A percentile compares a stretch with the other conserved stretches of the same genome.
phyloP scores from a whole-genome alignment of 2,113 vertebrate genomes.

The Atractosteus spatula region DNA sequence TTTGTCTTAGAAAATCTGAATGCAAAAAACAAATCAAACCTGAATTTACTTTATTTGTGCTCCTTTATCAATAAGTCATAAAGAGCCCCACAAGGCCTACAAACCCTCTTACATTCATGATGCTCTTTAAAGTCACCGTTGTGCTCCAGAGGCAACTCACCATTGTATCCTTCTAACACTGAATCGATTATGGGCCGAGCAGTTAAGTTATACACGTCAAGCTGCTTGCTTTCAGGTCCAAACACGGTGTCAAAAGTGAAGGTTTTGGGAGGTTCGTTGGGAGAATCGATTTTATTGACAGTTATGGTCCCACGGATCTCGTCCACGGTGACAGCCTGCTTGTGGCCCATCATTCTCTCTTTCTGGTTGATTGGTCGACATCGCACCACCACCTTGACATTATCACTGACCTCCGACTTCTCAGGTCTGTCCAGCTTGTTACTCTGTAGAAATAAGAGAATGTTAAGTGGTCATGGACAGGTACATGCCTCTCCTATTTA shows the following conservation, averaged over 20 bases:
- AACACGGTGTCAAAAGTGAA: conserved; percentile 98
- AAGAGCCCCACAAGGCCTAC: no score
- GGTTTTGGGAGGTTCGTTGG: conserved; percentile 90
- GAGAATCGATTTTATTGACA: conserved; percentile 85
- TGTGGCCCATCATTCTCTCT: conserved; percentile 82
- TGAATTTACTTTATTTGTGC: no score
- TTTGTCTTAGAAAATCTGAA: no score
- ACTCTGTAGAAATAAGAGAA: conserved; percentile 53
- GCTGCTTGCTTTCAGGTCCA: conserved; percentile 92
- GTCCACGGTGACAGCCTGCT: conserved; percentile 83
- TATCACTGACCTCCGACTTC: conserved; percentile 82
- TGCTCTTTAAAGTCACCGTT: no score
- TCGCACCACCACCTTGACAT: conserved; percentile 93
- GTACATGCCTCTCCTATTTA: no score
- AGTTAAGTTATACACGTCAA: conserved; percentile 97
- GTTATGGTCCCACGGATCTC: conserved; percentile 94
- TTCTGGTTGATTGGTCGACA: conserved; percentile 93
- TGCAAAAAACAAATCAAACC: no score
- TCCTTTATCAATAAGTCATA: no score
- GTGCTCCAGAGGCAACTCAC: conserved; percentile 56
- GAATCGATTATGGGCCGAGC: conserved; percentile 96
- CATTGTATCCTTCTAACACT: conserved; percentile 95
- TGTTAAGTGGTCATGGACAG: no score
- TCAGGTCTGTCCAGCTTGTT: conserved; percentile 83
- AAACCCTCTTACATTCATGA: no score